Evolutionary conservation across 2,113 vertebrate species (phyloP), one percentile per base, ranked within the genome.

Genomic region (Larimichthys polyactis): DNA sequence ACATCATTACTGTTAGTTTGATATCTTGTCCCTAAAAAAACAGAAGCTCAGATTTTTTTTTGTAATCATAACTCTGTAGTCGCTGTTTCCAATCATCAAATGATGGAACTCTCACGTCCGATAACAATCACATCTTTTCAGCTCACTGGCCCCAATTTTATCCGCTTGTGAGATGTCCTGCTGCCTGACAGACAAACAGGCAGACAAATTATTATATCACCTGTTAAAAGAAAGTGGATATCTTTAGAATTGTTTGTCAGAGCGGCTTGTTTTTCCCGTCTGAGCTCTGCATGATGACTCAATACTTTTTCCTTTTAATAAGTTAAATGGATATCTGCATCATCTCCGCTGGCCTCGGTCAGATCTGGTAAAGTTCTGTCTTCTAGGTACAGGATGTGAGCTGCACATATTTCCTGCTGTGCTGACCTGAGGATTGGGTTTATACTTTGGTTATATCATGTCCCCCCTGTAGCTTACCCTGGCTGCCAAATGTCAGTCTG

Each of bases 401-500:
- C 59, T 36, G 54, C 78, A 72, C 76, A n/a, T 16, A 43, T 8
- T 12, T 20, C 89, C 79, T 46, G 75, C 82, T 80, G 81, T 4
- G 79, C 29, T 83, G 89, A 85, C 84, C 87, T 57, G 69, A 71
- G 74, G 48, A 64, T 54, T 6, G 74, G 74, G 62, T 57, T 63
- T 46, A 66, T 51, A 59, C 17, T 6, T 59, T 32, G 27, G 49
- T 75, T 81, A 62, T 75, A 64, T 75, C 54, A 17, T 20, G 12
- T 14, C 70, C 83, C 82, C 51, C 83, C 71, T 32, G 75, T 71
- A 32, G 85, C 49, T 88, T 65, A 64, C 36, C 69, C 49, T 73
- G 68, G 43, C 85, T 82, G 60, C 73, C 87, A 86, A 87, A 80
- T 81, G 78, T 76, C 73, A 84, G 84, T 85, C 78, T 84, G 65